Conservation (phyloP, 2,888 invertebrate genomes). For the Yponomeuta sedellus region DNA sequence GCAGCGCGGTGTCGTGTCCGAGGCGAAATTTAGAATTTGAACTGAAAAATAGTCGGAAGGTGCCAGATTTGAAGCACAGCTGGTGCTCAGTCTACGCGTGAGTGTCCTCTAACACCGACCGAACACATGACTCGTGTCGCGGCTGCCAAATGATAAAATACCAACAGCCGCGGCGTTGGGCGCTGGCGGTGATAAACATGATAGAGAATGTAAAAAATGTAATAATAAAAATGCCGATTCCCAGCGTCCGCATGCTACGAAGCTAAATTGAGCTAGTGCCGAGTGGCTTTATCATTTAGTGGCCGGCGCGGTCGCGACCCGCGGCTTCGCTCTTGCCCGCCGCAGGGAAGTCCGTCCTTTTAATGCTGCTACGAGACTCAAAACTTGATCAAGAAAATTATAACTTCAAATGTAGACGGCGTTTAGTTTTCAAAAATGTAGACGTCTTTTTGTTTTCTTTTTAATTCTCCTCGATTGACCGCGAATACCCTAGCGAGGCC, state of each 20-base stretch:
- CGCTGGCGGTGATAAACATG: not conserved
- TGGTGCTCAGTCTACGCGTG: constrained; percentile 59
- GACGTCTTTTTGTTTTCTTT: too few relatives aligned
- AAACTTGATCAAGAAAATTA: too few relatives aligned
- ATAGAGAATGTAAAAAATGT: constrained; percentile 7
- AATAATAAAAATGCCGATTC: constrained; percentile 29
- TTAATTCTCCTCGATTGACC: too few relatives aligned
- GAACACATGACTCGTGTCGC: constrained; percentile 49
- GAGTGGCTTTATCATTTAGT: constrained; percentile 67
- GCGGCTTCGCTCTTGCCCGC: constrained; percentile 38
- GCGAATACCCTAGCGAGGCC: too few relatives aligned
- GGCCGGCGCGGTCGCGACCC: constrained; percentile 41
- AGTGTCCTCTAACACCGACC: constrained; percentile 55
- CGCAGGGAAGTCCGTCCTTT: constrained; percentile 32
- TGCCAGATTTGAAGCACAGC: constrained; percentile 72
- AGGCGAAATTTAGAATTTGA: constrained; percentile 24
- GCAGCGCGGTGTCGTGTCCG: constrained; percentile 6
- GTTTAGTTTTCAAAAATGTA: too few relatives aligned
- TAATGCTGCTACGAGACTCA: too few relatives aligned
- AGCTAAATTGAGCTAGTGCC: constrained; percentile 39
- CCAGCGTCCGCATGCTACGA: constrained; percentile 50
- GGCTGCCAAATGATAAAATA: constrained; percentile 74
- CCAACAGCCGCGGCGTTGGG: constrained; percentile 46
- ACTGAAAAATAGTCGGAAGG: constrained; percentile 50
- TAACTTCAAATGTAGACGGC: too few relatives aligned